phyloP scores from a whole-genome alignment of 2,888 invertebrate genomes.

The Ormyrus pomaceus region DNA sequence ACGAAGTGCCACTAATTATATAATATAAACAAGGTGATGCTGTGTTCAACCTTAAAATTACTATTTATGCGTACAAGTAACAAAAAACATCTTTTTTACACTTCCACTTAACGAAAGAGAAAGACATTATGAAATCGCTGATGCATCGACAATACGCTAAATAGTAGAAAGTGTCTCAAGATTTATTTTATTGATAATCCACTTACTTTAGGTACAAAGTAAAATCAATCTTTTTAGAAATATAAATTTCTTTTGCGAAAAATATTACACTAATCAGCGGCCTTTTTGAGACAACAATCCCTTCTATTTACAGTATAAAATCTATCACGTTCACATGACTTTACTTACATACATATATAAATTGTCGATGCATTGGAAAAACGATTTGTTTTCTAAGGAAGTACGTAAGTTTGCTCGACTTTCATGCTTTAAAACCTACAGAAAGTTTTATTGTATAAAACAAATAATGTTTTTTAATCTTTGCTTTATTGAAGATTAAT shows the following conservation, averaged over 20 bases:
- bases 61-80: conserved; percentile 45
- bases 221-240: conserved; percentile 52
- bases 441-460: too few species aligned
- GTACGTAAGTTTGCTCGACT: too few species aligned
- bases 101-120: conserved; percentile 16
- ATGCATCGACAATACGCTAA: conserved; percentile 45
- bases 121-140: conserved; percentile 44
- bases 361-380: conserved; percentile 40
- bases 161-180: conserved; percentile 29
- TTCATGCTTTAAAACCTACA: too few species aligned
- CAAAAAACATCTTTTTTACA: conserved; percentile 48
- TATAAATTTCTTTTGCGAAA: conserved; percentile 44
- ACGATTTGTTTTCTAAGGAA: conserved; percentile 7
- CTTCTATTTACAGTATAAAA: conserved; percentile 54
- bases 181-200: too few species aligned
- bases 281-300: conserved; percentile 14
- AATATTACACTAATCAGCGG: conserved; percentile 49
- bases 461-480: too few species aligned
- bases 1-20: conserved; percentile 48
- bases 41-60: conserved; percentile 38
- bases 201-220: background rate
- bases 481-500: too few species aligned
- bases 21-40: conserved; percentile 55
- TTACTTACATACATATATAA: conserved; percentile 12
- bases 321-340: conserved; percentile 45